A percentile compares a stretch with the other conserved stretches of the same genome.
These are phyloP conservation scores for Phasianus colchicus DNA, from an alignment of 2,113 vertebrate species.

Conservation along the genomic window DNA sequence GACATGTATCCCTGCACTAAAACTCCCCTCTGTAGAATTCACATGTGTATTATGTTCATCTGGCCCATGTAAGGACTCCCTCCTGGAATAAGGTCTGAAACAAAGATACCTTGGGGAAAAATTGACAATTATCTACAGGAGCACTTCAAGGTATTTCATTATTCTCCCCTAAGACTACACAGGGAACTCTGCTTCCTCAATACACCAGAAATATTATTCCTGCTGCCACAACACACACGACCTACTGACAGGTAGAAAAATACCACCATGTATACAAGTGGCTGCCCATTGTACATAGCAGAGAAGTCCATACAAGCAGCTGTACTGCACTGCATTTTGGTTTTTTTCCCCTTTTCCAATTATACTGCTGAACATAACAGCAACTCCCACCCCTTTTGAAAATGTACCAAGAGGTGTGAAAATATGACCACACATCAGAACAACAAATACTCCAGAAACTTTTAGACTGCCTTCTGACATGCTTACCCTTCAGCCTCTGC, in stretches of 20 bases:
- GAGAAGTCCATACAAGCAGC: neutral
- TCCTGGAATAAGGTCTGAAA: neutral
- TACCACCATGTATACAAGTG: neutral
- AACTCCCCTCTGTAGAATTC: neutral
- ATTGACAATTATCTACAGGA: neutral
- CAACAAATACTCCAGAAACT: neutral
- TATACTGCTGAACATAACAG: neutral
- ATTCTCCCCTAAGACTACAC: neutral
- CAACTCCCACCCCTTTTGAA: neutral
- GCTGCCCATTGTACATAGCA: accelerated
- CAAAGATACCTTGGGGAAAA: neutral
- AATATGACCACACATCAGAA: neutral
- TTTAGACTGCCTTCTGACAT: neutral
- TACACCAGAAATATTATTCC: neutral
- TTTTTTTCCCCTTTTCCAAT: neutral
- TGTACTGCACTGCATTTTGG: neutral
- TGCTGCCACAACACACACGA: neutral
- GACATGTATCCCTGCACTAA: neutral
- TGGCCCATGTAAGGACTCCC: neutral
- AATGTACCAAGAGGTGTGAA: neutral
- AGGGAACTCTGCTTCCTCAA: neutral
- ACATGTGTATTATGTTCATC: neutral
- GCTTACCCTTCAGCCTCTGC: neutral
- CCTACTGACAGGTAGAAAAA: neutral
- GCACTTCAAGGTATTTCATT: neutral